Percentiles rank a stretch among this genome's conserved stretches.
Conservation (phyloP, 2,797 vertebrate genomes). For the Diglossa cyanea region DNA sequence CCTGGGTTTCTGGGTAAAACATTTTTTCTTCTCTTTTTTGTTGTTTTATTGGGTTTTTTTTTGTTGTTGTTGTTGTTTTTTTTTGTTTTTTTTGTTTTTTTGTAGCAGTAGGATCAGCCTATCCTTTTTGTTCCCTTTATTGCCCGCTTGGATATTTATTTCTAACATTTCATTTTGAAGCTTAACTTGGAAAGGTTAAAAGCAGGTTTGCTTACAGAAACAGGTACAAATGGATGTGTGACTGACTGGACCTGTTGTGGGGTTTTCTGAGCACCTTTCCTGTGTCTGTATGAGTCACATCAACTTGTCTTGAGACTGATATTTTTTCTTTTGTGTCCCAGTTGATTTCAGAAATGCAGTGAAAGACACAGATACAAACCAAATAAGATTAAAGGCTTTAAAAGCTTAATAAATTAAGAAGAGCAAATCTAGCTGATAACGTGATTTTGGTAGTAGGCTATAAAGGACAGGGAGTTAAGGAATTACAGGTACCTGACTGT, state of each 20-base stretch:
- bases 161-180: not conserved
- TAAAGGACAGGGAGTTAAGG: not conserved
- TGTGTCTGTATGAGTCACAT: accelerated
- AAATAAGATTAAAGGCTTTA: conserved; percentile 40
- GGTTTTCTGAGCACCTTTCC: not conserved
- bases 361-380: not conserved
- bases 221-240: accelerated
- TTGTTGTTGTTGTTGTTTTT: not conserved
- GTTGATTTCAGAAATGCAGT: not conserved
- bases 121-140: not conserved
- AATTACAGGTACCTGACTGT: not conserved
- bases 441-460: not conserved
- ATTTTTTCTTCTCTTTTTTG: not conserved
- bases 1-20: not conserved
- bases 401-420: conserved; percentile 27
- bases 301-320: not conserved
- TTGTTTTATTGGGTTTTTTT: not conserved
- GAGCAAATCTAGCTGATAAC: conserved; percentile 8
- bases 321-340: not conserved
- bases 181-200: not conserved
- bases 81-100: not conserved
- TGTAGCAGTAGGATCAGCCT: not conserved
- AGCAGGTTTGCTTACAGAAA: not conserved
- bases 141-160: not conserved
- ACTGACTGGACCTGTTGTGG: not conserved